Evolutionary conservation across 2,888 invertebrate species (phyloP).

Genomic region (Trachelus iudaicus): DNA sequence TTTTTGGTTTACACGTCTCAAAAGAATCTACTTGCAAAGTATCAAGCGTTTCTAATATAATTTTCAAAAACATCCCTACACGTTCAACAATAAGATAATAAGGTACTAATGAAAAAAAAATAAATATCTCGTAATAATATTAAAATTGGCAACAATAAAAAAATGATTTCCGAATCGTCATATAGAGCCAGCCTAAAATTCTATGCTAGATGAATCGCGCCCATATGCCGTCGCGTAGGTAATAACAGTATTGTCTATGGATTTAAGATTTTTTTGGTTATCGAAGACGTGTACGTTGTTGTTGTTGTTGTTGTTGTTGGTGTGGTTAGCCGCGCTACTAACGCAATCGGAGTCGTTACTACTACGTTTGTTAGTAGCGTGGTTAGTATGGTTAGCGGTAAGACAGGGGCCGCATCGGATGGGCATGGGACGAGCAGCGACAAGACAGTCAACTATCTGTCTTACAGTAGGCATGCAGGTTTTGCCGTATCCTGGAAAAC

Average conservation of each 20-base stretch:
- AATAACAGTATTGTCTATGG: constrained; percentile 23
- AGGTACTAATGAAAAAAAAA: no score
- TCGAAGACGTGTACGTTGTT: constrained; percentile 39
- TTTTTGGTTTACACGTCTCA: no score
- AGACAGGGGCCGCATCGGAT: constrained; percentile 60
- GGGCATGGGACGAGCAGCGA: constrained; percentile 61
- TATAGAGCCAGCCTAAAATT: constrained; percentile 8
- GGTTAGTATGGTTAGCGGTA: constrained; percentile 59
- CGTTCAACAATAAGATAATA: no score
- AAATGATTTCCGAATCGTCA: not conserved
- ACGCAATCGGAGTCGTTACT: constrained; percentile 43
- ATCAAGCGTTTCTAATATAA: no score
- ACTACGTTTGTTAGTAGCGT: constrained; percentile 52
- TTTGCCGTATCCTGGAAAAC: constrained; percentile 67
- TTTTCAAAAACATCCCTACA: no score
- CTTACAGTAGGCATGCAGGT: constrained; percentile 74
- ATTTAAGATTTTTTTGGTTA: constrained; percentile 37
- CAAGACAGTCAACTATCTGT: constrained; percentile 64
- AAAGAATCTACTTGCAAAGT: no score
- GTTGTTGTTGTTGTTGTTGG: constrained; percentile 8
- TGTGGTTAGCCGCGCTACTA: constrained; percentile 42
- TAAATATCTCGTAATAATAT: no score
- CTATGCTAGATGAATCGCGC: constrained; percentile 11
- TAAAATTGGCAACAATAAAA: no score
- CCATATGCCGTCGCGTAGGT: constrained; percentile 30